Evolutionary conservation across 2,797 vertebrate genomes (phyloP).

Genomic region (Zalophus californianus): DNA sequence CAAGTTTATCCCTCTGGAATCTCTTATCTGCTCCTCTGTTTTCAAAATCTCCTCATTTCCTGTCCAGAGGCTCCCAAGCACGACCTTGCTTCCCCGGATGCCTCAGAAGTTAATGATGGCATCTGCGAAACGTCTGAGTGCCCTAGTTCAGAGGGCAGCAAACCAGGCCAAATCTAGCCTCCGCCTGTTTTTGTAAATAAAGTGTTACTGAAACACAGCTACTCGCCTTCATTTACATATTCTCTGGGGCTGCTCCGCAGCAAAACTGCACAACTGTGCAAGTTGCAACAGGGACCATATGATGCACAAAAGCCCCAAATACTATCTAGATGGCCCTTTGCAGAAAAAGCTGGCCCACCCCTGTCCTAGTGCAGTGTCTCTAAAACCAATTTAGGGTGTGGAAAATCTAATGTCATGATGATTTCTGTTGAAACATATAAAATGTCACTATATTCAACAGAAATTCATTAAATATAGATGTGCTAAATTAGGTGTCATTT

Average conservation of each 20-base stretch:
- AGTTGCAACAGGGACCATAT: not conserved
- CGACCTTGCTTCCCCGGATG: not conserved
- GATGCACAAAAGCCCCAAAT: not conserved
- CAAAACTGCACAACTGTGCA: not conserved
- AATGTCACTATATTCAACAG: slow-evolving; percentile 35
- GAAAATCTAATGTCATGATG: slow-evolving; percentile 33
- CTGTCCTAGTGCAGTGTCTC: not conserved
- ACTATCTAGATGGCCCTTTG: not conserved
- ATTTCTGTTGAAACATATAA: slow-evolving; percentile 58
- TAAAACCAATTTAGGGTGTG: slow-evolving; percentile 4
- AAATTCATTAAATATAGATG: slow-evolving; percentile 68
- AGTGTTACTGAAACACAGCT: slow-evolving; percentile 8
- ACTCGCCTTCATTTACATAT: not conserved
- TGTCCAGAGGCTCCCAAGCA: not conserved
- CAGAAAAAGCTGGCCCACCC: not conserved
- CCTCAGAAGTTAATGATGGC: not conserved
- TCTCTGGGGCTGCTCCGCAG: not conserved
- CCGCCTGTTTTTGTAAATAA: not conserved
- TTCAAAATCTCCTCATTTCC: slow-evolving; percentile 48
- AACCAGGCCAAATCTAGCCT: not conserved
- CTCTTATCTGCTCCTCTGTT: not conserved
- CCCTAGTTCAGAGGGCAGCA: not conserved
- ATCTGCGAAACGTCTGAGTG: not conserved
- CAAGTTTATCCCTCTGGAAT: not conserved
- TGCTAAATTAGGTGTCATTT: slow-evolving; percentile 52